Base-by-base conservation (phyloP, 2,888 invertebrate genomes). In the Lochmaea crataegi region DNA sequence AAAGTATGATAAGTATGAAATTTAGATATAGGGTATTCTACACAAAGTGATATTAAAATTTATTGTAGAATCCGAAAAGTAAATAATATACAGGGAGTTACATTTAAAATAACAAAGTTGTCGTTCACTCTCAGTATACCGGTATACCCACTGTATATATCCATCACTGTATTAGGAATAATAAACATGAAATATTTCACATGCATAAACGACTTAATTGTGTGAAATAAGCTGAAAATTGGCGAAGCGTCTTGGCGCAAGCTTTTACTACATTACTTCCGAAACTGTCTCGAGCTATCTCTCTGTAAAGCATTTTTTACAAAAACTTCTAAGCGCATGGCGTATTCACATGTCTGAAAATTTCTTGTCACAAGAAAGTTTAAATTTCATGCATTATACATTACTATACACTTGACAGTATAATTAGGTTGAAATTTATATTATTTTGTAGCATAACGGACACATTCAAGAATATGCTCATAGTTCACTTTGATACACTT, bases 351-450 rank as follows among this genome's bases (percentile, higher is more conserved):
- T 61, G 61, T 61, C 22, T 18, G 32, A 51, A 68, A 68, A 53
- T 63, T 65, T 53, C 63, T 51, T 63, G 69, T 51, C 68, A 68
- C 51, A 60, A 68, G 65, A 45, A 74, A 74, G 68, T 72, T 74
- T 67, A 66, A 69, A 76, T 72, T 74, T 66, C 68, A 76, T 76
- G 42, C 76, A 76, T 76, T 76, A 76, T 72, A 74, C 76, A 74
- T 74, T 72, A 74, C 72, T 72, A 58, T 72, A 69, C 67, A 58
- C 74, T 72, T 67, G 74, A 74, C 72, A 72, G 63, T 56, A 72
- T 72, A 74, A 74, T 76, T 74, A 67, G 70, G 65, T 65, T 68
- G 32, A 71, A 66, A 48, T 60, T 56, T 68, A 67, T 68, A 74
- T 68, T 64, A 56, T 56, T 18, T 41, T 14, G 18, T 38, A 18